Evolutionary conservation across 2,888 invertebrate species (phyloP).

Genomic region (Plemyria rubiginata): DNA sequence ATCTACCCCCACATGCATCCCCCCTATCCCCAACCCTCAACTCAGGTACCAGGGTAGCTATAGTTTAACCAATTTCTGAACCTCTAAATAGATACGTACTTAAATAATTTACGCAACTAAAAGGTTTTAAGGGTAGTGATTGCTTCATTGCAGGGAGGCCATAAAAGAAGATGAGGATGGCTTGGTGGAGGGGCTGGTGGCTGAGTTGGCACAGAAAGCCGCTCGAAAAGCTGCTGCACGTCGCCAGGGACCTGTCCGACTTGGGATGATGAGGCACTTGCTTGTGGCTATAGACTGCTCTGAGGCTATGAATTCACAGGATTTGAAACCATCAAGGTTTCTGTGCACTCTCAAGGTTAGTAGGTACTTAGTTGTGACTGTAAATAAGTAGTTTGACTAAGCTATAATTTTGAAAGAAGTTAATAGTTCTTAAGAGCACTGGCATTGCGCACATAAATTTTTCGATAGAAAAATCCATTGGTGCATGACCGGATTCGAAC

Average conservation of each 20-base stretch:
- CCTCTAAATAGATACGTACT: no score
- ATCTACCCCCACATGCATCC: no score
- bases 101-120: not conserved
- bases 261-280: slow-evolving; percentile 99
- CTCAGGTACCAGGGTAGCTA: no score
- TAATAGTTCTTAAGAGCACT: no score
- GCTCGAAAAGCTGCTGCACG: slow-evolving; percentile 91
- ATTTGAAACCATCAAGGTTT: slow-evolving; percentile 96
- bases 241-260: slow-evolving; percentile 90
- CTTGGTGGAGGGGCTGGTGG: slow-evolving; percentile 94
- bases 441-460: no score
- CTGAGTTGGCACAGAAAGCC: slow-evolving; percentile 95
- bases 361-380: no score
- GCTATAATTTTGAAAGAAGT: no score
- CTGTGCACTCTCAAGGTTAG: slow-evolving; percentile 93
- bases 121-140: not conserved
- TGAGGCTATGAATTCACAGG: slow-evolving; percentile 96
- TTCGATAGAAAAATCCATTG: no score
- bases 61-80: no score
- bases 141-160: slow-evolving; percentile 89
- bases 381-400: no score
- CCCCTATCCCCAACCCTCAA: no score
- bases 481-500: no score
- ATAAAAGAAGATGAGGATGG: slow-evolving; percentile 98
- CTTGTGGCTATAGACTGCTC: slow-evolving; percentile 97